A percentile compares a stretch with the other conserved stretches of the same genome.
Evolutionary conservation across 2,888 invertebrate genomes (phyloP).

Genomic region (Caenorhabditis becei): DNA sequence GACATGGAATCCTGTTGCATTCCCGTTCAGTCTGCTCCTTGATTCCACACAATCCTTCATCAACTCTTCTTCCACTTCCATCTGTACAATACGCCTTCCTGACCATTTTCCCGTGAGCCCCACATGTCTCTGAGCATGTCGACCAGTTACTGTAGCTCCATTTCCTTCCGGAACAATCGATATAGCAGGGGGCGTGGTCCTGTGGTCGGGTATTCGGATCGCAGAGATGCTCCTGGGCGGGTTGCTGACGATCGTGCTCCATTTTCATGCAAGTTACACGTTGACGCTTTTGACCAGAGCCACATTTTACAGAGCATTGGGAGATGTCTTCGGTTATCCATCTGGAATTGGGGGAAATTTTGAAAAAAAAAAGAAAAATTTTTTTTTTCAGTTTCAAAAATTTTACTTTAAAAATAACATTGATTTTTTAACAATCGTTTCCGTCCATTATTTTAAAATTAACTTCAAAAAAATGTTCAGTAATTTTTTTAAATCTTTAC

Average conservation of each 20-base stretch:
- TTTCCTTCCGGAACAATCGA: slow-evolving; percentile 82
- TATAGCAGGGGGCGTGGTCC: slow-evolving; percentile 81
- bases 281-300: slow-evolving; percentile 80
- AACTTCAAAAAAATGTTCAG: no score
- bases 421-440: no score
- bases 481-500: no score
- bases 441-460: no score
- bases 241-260: slow-evolving; percentile 68
- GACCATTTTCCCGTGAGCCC: slow-evolving; percentile 81
- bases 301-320: slow-evolving; percentile 82
- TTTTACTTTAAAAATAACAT: no score
- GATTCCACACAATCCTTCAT: slow-evolving; percentile 53
- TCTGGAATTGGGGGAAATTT: no score
- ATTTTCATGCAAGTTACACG: slow-evolving; percentile 81
- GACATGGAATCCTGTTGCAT: slow-evolving; percentile 80
- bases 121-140: slow-evolving; percentile 83
- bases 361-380: no score
- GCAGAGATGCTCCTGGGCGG: slow-evolving; percentile 73
- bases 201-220: slow-evolving; percentile 75
- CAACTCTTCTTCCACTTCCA: slow-evolving; percentile 60
- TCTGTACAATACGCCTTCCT: slow-evolving; percentile 82
- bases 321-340: slow-evolving; percentile 80
- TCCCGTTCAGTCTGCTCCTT: slow-evolving; percentile 65
- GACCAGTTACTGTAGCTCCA: slow-evolving; percentile 83
- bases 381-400: no score